Evolutionary conservation across 2,113 vertebrate species (phyloP).

Genomic region (Pluvialis apricaria): DNA sequence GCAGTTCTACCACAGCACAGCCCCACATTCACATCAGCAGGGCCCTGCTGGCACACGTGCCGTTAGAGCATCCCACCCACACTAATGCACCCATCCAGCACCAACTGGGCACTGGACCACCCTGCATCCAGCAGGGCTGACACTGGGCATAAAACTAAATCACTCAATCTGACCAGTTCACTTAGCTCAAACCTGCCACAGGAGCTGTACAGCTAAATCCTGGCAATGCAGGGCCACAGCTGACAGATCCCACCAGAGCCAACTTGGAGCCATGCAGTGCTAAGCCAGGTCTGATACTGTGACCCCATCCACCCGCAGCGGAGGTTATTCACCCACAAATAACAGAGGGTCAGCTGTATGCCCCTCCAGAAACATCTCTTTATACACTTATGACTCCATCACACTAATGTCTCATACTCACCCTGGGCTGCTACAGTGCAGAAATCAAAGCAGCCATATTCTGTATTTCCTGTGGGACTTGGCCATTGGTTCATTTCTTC

Average conservation of each 20-base stretch:
- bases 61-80: background rate
- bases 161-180: background rate
- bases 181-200: background rate
- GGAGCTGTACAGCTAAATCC: background rate
- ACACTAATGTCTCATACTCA: background rate
- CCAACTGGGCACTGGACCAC: background rate
- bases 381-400: background rate
- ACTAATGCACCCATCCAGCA: background rate
- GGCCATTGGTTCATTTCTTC: background rate
- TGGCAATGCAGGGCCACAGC: background rate
- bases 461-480: background rate
- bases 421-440: background rate
- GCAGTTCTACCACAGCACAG: fast-evolving
- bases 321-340: background rate
- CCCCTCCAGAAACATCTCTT: background rate
- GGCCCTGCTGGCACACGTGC: background rate
- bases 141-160: background rate
- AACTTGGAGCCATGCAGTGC: background rate
- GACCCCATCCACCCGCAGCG: background rate
- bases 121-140: background rate
- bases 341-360: background rate
- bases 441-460: background rate
- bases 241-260: background rate
- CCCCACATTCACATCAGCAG: background rate
- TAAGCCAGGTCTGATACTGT: background rate